Evolutionary conservation across 2,797 vertebrate genomes (phyloP).

Genomic region (Sebastes diaconus): DNA sequence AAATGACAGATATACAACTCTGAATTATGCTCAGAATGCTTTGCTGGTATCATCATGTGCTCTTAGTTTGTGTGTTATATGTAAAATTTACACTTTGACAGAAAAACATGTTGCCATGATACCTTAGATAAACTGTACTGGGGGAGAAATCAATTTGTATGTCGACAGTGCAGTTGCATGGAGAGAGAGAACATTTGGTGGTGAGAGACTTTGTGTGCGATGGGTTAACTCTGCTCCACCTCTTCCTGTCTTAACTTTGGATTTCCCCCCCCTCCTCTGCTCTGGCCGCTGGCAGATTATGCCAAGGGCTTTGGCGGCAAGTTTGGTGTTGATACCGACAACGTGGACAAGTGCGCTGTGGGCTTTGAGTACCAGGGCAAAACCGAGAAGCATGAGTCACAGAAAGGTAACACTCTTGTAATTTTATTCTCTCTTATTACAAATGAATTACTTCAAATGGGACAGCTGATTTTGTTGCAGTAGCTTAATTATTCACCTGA

Average conservation of each 20-base stretch:
- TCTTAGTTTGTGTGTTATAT: background rate
- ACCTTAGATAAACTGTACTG: background rate
- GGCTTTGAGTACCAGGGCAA: constrained; percentile 96
- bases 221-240: background rate
- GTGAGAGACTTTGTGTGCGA: no score
- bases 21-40: background rate
- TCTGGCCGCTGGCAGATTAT: constrained; percentile 72
- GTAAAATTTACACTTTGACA: background rate
- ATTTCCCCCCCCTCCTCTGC: background rate
- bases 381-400: constrained; percentile 91
- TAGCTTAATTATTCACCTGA: no score
- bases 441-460: no score
- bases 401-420: constrained; percentile 83
- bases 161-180: background rate
- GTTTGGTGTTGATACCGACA: constrained; percentile 90
- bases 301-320: constrained; percentile 84
- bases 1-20: background rate
- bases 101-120: background rate
- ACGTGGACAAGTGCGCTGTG: constrained; percentile 94
- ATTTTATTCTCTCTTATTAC: background rate
- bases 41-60: background rate
- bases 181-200: background rate
- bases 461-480: no score
- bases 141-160: background rate
- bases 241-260: background rate